These are phyloP conservation scores for Callithrix jacchus DNA, from an alignment of 2,113 vertebrate genomes.

Conservation along the genomic window DNA sequence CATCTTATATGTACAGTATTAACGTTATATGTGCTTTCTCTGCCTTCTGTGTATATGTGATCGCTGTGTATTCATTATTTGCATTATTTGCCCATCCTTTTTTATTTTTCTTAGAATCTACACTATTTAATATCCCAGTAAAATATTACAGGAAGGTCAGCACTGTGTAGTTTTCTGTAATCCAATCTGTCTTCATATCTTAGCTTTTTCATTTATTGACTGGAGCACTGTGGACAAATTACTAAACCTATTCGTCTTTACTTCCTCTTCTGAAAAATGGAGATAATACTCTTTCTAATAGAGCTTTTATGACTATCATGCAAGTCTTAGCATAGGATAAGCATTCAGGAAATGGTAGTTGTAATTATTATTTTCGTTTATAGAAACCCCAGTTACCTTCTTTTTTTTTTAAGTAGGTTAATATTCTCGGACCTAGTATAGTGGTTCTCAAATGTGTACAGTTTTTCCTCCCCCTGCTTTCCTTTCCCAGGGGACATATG, in stretches of 20 bases:
- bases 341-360: neutral
- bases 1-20: neutral
- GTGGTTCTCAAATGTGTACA: neutral
- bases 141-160: neutral
- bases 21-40: neutral
- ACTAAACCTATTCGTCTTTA: neutral
- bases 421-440: neutral
- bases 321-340: neutral
- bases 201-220: neutral
- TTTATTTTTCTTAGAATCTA: conserved; percentile 2
- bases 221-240: neutral
- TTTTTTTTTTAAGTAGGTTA: neutral
- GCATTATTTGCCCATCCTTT: neutral
- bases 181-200: neutral
- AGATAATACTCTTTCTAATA: conserved; percentile 8
- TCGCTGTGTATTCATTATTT: neutral
- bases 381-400: neutral
- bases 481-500: neutral
- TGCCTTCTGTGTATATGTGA: neutral
- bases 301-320: neutral
- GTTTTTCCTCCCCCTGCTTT: neutral
- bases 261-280: conserved; percentile 25
- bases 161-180: neutral
- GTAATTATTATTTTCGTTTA: neutral
- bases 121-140: neutral